Evolutionary conservation across 2,797 vertebrate genomes (phyloP).

Genomic region (Pantherophis vulpinus): DNA sequence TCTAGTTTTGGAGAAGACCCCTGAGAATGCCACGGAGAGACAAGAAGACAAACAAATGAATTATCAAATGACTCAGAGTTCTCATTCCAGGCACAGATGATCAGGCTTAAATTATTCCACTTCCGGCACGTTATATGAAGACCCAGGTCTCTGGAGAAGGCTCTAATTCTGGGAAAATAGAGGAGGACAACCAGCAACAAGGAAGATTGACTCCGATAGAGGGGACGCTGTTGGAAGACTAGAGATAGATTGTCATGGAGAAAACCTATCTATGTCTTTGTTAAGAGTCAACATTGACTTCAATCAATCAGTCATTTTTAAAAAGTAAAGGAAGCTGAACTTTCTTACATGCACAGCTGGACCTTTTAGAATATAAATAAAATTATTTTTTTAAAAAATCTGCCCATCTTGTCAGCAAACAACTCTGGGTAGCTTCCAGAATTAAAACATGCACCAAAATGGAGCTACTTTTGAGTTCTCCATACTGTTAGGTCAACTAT

Average conservation of each 20-base stretch:
- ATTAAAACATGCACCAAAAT: neutral
- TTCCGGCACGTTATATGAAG: neutral
- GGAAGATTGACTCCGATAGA: neutral
- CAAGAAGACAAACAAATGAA: neutral
- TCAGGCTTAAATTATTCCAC: neutral
- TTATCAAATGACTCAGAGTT: neutral
- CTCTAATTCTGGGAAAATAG: neutral
- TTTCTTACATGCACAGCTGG: neutral
- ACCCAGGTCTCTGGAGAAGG: neutral
- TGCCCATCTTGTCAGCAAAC: neutral
- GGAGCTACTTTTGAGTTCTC: neutral
- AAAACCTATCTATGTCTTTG: neutral
- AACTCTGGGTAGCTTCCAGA: neutral
- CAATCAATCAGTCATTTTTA: neutral
- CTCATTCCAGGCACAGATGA: neutral
- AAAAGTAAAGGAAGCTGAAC: neutral
- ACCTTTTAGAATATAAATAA: neutral
- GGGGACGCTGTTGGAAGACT: neutral
- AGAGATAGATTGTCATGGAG: neutral
- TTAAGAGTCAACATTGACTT: neutral
- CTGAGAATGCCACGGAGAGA: neutral
- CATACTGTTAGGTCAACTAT: neutral
- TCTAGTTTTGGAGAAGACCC: neutral
- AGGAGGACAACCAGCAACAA: neutral
- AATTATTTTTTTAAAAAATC: neutral